Evolutionary conservation across 2,888 invertebrate species (phyloP).

Genomic region (Macaria notata): DNA sequence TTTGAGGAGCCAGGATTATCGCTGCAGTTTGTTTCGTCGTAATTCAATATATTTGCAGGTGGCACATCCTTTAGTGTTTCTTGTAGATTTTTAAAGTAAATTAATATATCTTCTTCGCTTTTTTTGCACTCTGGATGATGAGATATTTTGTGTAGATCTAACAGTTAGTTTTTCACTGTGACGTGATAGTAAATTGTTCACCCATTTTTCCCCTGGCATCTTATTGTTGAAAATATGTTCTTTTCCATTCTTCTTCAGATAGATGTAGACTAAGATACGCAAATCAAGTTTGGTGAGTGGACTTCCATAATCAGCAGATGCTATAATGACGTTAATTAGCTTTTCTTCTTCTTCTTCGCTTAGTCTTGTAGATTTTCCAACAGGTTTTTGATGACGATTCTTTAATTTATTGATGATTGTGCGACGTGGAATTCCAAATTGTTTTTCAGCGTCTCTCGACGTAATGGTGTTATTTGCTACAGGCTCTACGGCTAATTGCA

Average conservation of each 20-base stretch:
- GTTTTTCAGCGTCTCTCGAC: conserved; percentile 22
- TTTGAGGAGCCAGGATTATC: conserved; percentile 9
- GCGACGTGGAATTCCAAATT: conserved; percentile 28
- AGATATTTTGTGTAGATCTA: conserved; percentile 23
- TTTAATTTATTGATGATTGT: conserved; percentile 28
- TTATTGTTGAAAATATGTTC: conserved; percentile 16
- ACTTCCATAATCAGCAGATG: conserved; percentile 23
- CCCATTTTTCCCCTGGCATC: conserved; percentile 16
- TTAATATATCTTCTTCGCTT: conserved; percentile 23
- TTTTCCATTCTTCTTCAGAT: conserved; percentile 26
- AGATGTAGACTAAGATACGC: conserved; percentile 27
- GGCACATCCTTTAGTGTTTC: background rate
- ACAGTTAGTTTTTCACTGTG: background rate
- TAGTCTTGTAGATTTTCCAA: background rate
- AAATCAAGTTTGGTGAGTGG: conserved; percentile 32
- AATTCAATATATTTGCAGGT: background rate
- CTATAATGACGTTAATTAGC: conserved; percentile 22
- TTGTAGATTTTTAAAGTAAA: background rate
- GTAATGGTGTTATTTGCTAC: conserved; percentile 9
- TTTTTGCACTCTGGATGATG: conserved; percentile 14
- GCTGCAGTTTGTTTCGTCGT: background rate
- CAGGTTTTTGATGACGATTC: conserved; percentile 9
- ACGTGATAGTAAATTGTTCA: background rate
- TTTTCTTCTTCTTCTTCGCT: conserved; percentile 24
- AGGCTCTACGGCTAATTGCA: conserved; percentile 6